Conservation (phyloP, 2,113 vertebrate species). For the Cinclus cinclus region DNA sequence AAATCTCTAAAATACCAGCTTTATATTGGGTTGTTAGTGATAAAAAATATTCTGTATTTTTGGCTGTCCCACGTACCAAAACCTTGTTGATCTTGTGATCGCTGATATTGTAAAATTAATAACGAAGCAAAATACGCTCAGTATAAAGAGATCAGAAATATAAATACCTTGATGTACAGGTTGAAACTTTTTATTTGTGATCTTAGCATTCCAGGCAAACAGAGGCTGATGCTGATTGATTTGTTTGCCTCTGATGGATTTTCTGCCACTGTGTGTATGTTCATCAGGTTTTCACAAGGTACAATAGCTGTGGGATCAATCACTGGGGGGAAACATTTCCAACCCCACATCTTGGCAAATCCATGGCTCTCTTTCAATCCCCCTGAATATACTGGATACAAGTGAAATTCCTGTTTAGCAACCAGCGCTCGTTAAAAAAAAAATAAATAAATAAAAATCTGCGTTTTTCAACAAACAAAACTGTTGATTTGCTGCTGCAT, state of each 20-base stretch:
- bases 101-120: neutral
- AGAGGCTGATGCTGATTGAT: neutral
- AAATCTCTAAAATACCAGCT: neutral
- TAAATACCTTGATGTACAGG: neutral
- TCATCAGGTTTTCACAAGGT: constrained; percentile 14
- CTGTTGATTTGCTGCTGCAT: neutral
- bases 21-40: neutral
- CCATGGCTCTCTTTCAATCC: neutral
- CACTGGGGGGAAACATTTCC: neutral
- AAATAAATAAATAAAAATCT: neutral
- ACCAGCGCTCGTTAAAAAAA: neutral
- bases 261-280: constrained; percentile 21
- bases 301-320: neutral
- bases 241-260: constrained; percentile 35
- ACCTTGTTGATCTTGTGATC: neutral
- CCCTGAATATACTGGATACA: neutral
- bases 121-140: neutral
- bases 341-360: neutral
- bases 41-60: neutral
- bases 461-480: neutral
- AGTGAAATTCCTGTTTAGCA: neutral
- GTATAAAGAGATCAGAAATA: neutral
- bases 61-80: neutral
- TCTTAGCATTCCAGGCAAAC: neutral
- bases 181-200: neutral